Base-by-base conservation (phyloP, 2,888 invertebrate species). In the Cephus pulcher region DNA sequence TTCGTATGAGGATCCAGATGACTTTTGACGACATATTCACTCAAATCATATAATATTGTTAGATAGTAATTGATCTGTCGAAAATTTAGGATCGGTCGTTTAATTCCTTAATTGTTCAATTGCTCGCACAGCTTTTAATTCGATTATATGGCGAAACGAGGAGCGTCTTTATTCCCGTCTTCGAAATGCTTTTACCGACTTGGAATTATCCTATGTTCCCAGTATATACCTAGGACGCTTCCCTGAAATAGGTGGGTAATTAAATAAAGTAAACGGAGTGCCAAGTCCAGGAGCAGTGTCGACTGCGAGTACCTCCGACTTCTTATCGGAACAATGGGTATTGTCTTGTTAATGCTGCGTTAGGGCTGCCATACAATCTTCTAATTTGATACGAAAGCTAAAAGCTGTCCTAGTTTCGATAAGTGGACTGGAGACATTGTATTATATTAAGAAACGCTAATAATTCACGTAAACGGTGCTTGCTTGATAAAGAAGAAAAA, bases 261-360 rank as follows among this genome's bases (percentile, higher is more conserved):
- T 84, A 83, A 84, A 81, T 82, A 81, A 82, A 83, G 82, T 82
- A 81, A 84, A 80, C 81, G 76, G 77, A 71, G 79, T 71, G 71
- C 71, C 32, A 32, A 71, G 32, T 23, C 70, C 71, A 75, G 34
- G 75, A 37, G 69, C 70, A 73, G 68, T 78, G 74, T 76, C 56
- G 37, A n/a, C 73, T n/a, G 73, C 76, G 78, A 76, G 73, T 75
- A 78, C 76, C 75, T 76, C 34, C 34, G 76, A 69, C 75, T 78
- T 76, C 75, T 71, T 73, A 30, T 73, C 73, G 69, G 73, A 11
- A 78, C 78, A 78, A 78, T 78, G 34, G 78, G 70, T 11, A 78
- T 78, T 76, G 76, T 76, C 40, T 11, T 73, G 35, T 69, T 78
- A 68, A 76, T 69, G 56, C 71, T 71, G 32, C 71, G 15, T 71